Percentiles rank a stretch among this genome's conserved stretches.
Evolutionary conservation across 2,888 invertebrate species (phyloP).

Genomic region (Stratiomys singularior): DNA sequence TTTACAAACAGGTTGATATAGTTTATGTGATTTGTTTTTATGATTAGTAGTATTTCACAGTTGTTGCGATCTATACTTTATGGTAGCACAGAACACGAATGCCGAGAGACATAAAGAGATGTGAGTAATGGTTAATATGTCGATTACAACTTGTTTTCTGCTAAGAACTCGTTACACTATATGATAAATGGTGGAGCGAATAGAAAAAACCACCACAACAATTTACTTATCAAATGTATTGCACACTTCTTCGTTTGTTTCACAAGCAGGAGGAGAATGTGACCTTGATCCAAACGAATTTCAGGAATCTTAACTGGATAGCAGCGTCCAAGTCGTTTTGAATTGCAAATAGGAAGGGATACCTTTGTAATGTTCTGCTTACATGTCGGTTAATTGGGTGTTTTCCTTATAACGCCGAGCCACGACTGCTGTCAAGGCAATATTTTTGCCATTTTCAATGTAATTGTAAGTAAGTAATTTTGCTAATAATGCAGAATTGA

Average conservation of each 20-base stretch:
- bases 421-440: too few relatives aligned
- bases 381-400: background rate
- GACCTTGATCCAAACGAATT: conserved; percentile 7
- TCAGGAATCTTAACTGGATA: conserved; percentile 5
- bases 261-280: background rate
- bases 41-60: conserved; percentile 39
- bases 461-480: too few relatives aligned
- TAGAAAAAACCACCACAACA: background rate
- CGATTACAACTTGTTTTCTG: background rate
- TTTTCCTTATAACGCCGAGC: too few relatives aligned
- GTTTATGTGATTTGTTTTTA: conserved; percentile 51
- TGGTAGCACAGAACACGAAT: conserved; percentile 1
- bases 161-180: conserved; percentile 8
- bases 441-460: too few relatives aligned
- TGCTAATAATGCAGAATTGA: too few relatives aligned
- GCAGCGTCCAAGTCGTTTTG: background rate
- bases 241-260: background rate
- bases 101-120: background rate
- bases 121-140: conserved; percentile 4
- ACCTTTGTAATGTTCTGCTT: background rate
- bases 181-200: background rate
- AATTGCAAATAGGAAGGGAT: background rate
- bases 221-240: conserved; percentile 1
- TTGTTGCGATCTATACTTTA: background rate
- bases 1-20: conserved; percentile 51